phyloP scores from a whole-genome alignment of 2,113 vertebrate species.

The Micronisus gabar region DNA sequence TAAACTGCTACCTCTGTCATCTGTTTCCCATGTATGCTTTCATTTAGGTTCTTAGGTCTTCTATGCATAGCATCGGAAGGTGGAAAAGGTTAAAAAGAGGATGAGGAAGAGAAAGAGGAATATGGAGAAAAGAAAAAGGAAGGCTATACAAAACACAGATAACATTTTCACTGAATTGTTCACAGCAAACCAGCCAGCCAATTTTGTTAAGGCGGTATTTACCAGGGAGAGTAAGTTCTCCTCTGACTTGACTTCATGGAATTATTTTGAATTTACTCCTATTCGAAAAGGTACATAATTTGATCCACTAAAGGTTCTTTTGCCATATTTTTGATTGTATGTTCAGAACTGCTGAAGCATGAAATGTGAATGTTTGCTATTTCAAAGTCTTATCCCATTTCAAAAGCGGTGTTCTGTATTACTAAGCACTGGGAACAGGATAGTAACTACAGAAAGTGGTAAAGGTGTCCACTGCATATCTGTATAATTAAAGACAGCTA shows the following conservation, averaged over 20 bases:
- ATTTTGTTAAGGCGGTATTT: not conserved
- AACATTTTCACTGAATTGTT: not conserved
- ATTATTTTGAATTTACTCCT: not conserved
- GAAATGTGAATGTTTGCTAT: not conserved
- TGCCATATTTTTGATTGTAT: not conserved
- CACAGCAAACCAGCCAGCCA: not conserved
- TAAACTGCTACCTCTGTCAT: not conserved
- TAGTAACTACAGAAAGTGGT: not conserved
- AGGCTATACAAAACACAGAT: not conserved
- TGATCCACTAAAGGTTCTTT: not conserved
- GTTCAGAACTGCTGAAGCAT: not conserved
- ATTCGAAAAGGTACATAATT: not conserved
- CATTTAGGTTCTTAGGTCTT: not conserved
- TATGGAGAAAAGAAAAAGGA: constrained; percentile 15
- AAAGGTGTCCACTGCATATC: not conserved
- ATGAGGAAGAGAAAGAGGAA: constrained; percentile 38
- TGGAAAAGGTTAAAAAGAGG: not conserved
- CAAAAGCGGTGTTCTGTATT: not conserved
- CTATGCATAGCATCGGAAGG: not conserved
- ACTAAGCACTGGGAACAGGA: not conserved
- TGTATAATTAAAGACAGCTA: not conserved
- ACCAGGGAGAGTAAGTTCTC: not conserved
- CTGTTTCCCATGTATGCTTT: not conserved
- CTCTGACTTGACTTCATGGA: not conserved
- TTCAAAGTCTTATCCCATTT: not conserved